Conservation (phyloP, 1,140 invertebrate genomes). For the Drosophila varians region DNA sequence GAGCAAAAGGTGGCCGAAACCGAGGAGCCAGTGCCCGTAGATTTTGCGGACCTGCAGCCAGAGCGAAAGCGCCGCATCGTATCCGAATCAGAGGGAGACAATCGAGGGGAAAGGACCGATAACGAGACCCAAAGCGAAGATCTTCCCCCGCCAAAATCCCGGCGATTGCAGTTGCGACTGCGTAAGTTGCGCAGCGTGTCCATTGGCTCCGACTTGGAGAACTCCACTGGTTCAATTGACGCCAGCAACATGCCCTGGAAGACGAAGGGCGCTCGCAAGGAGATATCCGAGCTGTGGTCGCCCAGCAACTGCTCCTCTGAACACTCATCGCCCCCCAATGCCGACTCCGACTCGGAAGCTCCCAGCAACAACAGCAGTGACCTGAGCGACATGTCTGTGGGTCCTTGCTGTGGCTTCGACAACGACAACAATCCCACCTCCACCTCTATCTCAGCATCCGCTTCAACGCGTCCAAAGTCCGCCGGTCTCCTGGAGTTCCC, state of each 20-base stretch:
- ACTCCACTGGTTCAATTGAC: not conserved
- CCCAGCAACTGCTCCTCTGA: slow-evolving; percentile 5
- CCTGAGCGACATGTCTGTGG: slow-evolving; percentile 59
- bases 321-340: not conserved
- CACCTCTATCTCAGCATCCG: not conserved
- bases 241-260: slow-evolving; percentile 50
- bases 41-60: slow-evolving; percentile 20
- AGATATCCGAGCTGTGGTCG: slow-evolving; percentile 42
- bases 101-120: not conserved
- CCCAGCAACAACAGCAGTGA: slow-evolving; percentile 13
- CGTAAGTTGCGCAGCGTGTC: slow-evolving; percentile 26
- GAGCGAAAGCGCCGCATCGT: slow-evolving; percentile 51
- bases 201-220: not conserved
- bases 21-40: not conserved
- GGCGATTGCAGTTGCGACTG: slow-evolving; percentile 18
- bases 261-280: slow-evolving; percentile 67
- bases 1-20: not conserved
- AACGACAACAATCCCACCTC: slow-evolving; percentile 38
- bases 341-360: not conserved
- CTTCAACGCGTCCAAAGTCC: not conserved
- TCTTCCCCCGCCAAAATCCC: slow-evolving; percentile 16
- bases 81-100: slow-evolving; percentile 12
- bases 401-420: slow-evolving; percentile 51
- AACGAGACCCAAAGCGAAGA: slow-evolving; percentile 4
- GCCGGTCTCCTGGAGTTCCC: slow-evolving; percentile 26